Evolutionary conservation across 2,113 vertebrate species (phyloP), one percentile per base, ranked within the genome.

Genomic region (Delphinapterus leucas): DNA sequence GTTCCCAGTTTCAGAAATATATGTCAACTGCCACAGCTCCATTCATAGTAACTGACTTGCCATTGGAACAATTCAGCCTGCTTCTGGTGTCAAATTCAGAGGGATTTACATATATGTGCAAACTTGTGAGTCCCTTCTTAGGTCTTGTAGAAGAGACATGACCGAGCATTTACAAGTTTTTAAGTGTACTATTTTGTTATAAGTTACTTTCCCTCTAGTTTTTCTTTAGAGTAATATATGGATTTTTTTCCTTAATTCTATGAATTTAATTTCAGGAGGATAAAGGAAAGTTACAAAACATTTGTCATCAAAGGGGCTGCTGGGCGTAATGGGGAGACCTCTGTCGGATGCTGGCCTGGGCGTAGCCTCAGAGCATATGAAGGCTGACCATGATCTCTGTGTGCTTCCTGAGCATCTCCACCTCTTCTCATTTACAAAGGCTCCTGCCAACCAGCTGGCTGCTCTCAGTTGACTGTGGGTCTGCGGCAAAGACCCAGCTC

Each of bases 191-290:
- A 15, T 70, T 68, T 68, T 36, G 28, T 80, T 82, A 20, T 14
- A 63, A 47, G 31, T 82, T 93, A 49, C 31, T 55, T 92, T 33
- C 25, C 55, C 23, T 86, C 84, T 26, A 33, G 33, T 36, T 89
- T 96, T 70, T 71, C 77, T 93, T 74, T 77, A 85, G 65, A 55
- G 49, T 63, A 63, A 70, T 53, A 60, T 20, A 38, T n/a, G 14
- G 21, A 15, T 77, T 53, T 96, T 96, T 81, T 58, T 10, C 9
- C 23, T 26, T 25, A 77, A 71, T 47, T 53, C 80, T 25, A 6
- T 74, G n/a, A 38, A 63, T 76, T 76, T 89, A 20, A 89, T 79
- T 74, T 90, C 31, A 80, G 67, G 84, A 67, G 58, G 84, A 49
- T 77, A 68, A 93, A 81, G 21, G 28, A 60, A 86, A 87, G 14